Evolutionary conservation across 2,113 vertebrate genomes (phyloP), one percentile per base, ranked within the genome.

Genomic region (Cranoglanis bouderius): DNA sequence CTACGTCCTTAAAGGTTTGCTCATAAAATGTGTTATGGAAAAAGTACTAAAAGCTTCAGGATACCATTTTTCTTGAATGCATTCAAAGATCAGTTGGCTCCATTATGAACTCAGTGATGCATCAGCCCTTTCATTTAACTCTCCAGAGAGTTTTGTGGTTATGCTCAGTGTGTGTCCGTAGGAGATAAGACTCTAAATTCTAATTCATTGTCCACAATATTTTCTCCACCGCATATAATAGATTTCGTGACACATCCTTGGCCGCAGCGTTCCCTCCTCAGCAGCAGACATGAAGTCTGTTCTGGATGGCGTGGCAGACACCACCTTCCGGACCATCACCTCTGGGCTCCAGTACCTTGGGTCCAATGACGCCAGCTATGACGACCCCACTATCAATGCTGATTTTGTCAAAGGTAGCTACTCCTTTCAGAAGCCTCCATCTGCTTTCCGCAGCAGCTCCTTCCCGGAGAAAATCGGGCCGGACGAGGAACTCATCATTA

Each of bases 241-340:
- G 95, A 94, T 94, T 94, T 74, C 85, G 91, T 89, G 85, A 83
- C 29, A 59, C 91, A 84, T 92, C 92, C 93, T 72, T 92, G 84
- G 91, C 91, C 89, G 91, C 91, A 92, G 90, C 75, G 80, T 92
- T 91, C 92, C 92, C 90, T 85, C 82, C 51, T 92, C 92, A 92
- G 89, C 93, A 91, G 93, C 95, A 97, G 97, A 96, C 95, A 99
- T 99, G 97, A 99, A 98, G 96, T 98, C 98, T 85, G 92, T 98
- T 93, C 95, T 99, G 94, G 98, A 99, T 94, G 98, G 97, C 92
- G 97, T 99, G 93, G 98, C 98, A 72, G 98, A 99, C 87, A 99
- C 98, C 90, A 99, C 98, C 87, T 99, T 99, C 95, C 96, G 97
- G 93, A 99, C 98, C 93, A 99, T 99, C 93, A 99, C 98, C 1